Evolutionary conservation across 2,113 vertebrate genomes (phyloP), one percentile per base, ranked within the genome.

Genomic region (Condylura cristata): DNA sequence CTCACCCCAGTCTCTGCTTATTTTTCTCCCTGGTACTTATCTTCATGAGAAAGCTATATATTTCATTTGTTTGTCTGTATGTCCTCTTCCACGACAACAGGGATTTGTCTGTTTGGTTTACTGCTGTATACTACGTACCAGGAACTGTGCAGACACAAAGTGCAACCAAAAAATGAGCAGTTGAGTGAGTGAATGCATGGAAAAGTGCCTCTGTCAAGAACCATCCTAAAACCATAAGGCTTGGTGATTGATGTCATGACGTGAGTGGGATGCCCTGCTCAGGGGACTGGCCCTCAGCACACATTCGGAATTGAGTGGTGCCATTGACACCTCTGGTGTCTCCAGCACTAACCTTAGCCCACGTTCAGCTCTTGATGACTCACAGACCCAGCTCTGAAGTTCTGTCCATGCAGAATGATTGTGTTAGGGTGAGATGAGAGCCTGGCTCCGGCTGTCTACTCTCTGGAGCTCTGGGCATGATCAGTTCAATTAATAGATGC

Each of bases 1-100:
- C 18, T 17, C n/a, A 18, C 51, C 22, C 17, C 5, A 26, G 44
- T 58, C 18, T 75, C 84, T 46, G 26, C 28, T 83, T 86, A 28
- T 83, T 68, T 91, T 60, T 76, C 60, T 80, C 28, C 60, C 26
- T 91, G 39, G 58, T 70, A 75, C 78, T 93, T 89, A 68, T 39
- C 32, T n/a, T 44, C 30, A 51, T 30, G 83, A n/a, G 79, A 53
- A 48, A 84, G 41, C 37, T 37, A 32, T 30, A 9, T 79, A 70
- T 86, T 96, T 91, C 51, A 81, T 70, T 20, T 83, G 1, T 44
- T 44, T 61, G 6, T 68, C 74, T 63, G 18, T 44, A 12, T 66
- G 4, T 75, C 75, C 56, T 86, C 32, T 63, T 89, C 53, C 46
- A 48, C 37, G 41, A n/a, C 2, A 1, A 58, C 26, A 70, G n/a